phyloP scores from a whole-genome alignment of 2,797 vertebrate species.

The Acomys russatus region DNA sequence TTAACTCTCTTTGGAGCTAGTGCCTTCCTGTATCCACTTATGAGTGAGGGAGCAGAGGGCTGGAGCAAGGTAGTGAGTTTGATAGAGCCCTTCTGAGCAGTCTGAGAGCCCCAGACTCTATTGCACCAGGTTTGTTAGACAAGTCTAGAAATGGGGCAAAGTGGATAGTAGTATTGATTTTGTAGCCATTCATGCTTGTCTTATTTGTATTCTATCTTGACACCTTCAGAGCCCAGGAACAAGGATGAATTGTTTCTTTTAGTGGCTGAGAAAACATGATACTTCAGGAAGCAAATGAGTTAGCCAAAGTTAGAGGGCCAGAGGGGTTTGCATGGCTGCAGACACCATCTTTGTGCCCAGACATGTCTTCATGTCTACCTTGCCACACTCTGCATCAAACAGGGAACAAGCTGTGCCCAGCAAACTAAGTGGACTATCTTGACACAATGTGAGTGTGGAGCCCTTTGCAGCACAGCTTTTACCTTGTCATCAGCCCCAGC shows the following conservation, averaged over 20 bases:
- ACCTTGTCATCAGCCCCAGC: not conserved
- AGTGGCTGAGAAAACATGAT: conserved; percentile 5
- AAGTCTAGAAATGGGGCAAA: not conserved
- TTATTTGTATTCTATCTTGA: not conserved
- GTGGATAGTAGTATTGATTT: not conserved
- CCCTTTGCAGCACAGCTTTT: not conserved
- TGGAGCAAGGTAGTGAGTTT: not conserved
- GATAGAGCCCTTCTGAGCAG: not conserved
- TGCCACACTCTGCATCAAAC: not conserved
- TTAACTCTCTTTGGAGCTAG: not conserved
- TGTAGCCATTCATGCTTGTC: not conserved
- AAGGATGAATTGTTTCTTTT: not conserved
- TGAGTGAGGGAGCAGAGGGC: not conserved
- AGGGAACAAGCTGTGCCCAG: not conserved
- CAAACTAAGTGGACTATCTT: not conserved
- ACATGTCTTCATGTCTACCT: not conserved
- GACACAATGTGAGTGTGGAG: not conserved
- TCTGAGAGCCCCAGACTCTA: not conserved
- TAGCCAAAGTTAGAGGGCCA: not conserved
- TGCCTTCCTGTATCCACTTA: conserved; percentile 30
- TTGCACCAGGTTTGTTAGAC: not conserved
- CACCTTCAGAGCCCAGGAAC: not conserved
- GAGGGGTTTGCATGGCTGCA: not conserved
- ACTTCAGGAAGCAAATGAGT: not conserved
- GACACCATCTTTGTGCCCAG: not conserved